Evolutionary conservation across 1,140 invertebrate species (phyloP), one percentile per base, ranked within the genome.

Genomic region (Aphidius gifuensis): DNA sequence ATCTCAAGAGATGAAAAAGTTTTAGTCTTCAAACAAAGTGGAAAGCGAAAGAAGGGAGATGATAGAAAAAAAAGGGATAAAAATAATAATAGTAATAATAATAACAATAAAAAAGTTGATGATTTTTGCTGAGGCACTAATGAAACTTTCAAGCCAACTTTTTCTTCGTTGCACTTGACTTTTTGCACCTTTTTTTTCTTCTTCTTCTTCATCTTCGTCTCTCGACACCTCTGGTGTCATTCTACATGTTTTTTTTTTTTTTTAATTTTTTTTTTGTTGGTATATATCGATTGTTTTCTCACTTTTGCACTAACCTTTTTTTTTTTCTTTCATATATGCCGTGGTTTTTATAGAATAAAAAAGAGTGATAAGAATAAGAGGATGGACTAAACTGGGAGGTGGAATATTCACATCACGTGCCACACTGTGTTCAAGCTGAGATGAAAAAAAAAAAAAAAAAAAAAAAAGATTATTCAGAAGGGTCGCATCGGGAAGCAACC

Each of bases 381-480:
- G 50, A 39, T 16, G 11, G 40, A 6, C 23, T 23, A 23, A 23
- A 23, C 23, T 23, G 23, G 3, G 23, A 23, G 23, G 50, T 42
- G 45, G 47, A 56, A 50, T 58, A 62, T 62, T 62, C 61, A 51
- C 61, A 47, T 62, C 61, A 62, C 61, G 61, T 50, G 61, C 61
- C 45, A 62, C 23, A 46, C 48, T 8, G 23, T 46, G 47, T 55
- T 55, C 53, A 40, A 50, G 54, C 47, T 51, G 54, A 58, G 43
- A 45, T 21, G 43, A 57, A 57, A 39, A 58, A 55, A 53, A 38
- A 45, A 47, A 42, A 62, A 47, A 47, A 23, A 55, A 50, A 44
- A 38, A 46, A 44, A 42, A 16, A 57, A 46, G 54, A 58, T 54
- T 55, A 58, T 55, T 58, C 54, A 51, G 47, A 21, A 51, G 46